phyloP scores from a whole-genome alignment of 2,113 vertebrate species.

The Agapornis roseicollis region DNA sequence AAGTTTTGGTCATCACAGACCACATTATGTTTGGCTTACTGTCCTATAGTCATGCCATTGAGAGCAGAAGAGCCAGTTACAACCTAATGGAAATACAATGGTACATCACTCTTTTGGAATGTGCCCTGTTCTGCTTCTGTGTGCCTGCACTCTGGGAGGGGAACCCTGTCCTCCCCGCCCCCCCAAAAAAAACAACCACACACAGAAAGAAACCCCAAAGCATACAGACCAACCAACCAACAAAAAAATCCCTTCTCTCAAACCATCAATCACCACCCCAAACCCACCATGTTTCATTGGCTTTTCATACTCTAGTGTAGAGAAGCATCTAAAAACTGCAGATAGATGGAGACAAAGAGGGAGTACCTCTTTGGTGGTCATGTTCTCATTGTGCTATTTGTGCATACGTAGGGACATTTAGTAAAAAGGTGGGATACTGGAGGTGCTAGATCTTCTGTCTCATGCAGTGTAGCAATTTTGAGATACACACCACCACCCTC shows the following conservation, averaged over 20 bases:
- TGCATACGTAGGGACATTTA: background rate
- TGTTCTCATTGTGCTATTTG: background rate
- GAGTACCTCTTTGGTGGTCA: background rate
- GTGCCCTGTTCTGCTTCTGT: background rate
- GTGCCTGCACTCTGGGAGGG: background rate
- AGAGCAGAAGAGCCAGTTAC: background rate
- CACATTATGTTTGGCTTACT: background rate
- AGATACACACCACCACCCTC: background rate
- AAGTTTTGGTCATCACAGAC: background rate
- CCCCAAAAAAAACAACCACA: background rate
- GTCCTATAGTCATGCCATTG: background rate
- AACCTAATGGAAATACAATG: background rate
- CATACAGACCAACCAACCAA: background rate
- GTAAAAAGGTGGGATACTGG: background rate
- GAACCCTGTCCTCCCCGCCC: no score
- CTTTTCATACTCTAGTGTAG: background rate
- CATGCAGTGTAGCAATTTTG: background rate
- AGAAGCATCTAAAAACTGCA: background rate
- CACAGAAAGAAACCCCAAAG: background rate
- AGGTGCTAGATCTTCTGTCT: background rate
- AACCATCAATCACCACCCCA: background rate
- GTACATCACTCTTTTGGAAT: background rate
- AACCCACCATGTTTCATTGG: background rate
- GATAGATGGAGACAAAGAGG: background rate
- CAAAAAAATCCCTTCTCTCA: background rate